Conservation (phyloP, 2,888 invertebrate genomes). For the Hanleya hanleyi region DNA sequence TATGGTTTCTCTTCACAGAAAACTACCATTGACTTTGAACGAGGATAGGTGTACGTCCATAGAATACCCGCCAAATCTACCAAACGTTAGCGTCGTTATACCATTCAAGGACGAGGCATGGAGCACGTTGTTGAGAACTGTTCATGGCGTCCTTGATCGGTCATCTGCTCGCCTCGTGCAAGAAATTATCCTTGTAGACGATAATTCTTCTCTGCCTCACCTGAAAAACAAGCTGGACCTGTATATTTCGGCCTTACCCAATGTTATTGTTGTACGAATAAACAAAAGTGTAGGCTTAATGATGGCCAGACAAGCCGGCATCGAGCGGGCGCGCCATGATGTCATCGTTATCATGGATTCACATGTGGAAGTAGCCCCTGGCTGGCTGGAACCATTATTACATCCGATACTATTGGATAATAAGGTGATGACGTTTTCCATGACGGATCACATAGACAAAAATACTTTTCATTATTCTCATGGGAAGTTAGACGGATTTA, state of each 20-base stretch:
- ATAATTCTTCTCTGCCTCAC: not conserved
- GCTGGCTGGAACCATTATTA: slow-evolving; percentile 44
- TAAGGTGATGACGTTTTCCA: slow-evolving; percentile 38
- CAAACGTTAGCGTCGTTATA: not conserved
- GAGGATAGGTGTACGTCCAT: not conserved
- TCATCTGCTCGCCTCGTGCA: not conserved
- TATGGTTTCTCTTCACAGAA: not conserved
- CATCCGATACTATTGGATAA: slow-evolving; percentile 35
- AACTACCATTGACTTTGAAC: not conserved
- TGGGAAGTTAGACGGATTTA: not conserved
- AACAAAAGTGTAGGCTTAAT: slow-evolving; percentile 22
- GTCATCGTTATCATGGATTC: slow-evolving; percentile 42
- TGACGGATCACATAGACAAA: slow-evolving; percentile 32
- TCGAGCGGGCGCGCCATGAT: slow-evolving; percentile 27
- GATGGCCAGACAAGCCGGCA: slow-evolving; percentile 40
- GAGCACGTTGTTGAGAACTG: not conserved
- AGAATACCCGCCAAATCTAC: not conserved
- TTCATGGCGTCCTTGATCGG: not conserved
- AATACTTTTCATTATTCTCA: slow-evolving; percentile 17
- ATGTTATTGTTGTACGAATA: slow-evolving; percentile 15
- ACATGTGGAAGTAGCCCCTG: slow-evolving; percentile 40
- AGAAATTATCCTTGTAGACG: not conserved
- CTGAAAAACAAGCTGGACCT: slow-evolving; percentile 10
- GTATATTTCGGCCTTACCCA: slow-evolving; percentile 1
- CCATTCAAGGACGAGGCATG: not conserved